phyloP scores from a whole-genome alignment of 2,797 vertebrate genomes.

The Aplochiton taeniatus region DNA sequence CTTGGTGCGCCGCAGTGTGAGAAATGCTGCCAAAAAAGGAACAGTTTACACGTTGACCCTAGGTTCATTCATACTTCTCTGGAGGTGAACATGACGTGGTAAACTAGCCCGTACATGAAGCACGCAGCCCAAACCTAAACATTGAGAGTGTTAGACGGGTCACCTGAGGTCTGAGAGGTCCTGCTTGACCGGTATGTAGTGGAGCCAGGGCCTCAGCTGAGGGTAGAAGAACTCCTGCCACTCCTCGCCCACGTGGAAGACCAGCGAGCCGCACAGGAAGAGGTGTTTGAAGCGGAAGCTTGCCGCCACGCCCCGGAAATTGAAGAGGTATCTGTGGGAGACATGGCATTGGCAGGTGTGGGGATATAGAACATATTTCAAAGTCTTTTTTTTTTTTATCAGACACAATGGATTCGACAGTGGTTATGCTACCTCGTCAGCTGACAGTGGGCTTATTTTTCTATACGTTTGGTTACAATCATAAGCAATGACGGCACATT shows the following conservation, averaged over 20 bases:
- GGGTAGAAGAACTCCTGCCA: slow-evolving; percentile 98
- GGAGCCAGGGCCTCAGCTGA: slow-evolving; percentile 93
- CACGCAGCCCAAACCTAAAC: no score
- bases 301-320: slow-evolving; percentile 96
- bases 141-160: background rate
- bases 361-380: background rate
- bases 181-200: slow-evolving; percentile 90
- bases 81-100: no score
- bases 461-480: no score
- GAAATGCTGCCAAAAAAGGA: no score
- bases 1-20: no score
- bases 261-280: slow-evolving; percentile 92
- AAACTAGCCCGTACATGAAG: no score
- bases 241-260: slow-evolving; percentile 93
- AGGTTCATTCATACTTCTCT: no score
- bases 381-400: background rate
- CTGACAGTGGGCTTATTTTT: no score
- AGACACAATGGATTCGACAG: no score
- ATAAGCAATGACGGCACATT: no score
- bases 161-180: slow-evolving; percentile 93
- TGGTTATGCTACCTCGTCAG: no score
- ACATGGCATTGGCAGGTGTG: background rate
- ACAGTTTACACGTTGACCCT: no score
- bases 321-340: slow-evolving; percentile 89
- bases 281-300: slow-evolving; percentile 98